Base-by-base conservation (phyloP, 2,113 vertebrate genomes). In the Myotis lucifugus region DNA sequence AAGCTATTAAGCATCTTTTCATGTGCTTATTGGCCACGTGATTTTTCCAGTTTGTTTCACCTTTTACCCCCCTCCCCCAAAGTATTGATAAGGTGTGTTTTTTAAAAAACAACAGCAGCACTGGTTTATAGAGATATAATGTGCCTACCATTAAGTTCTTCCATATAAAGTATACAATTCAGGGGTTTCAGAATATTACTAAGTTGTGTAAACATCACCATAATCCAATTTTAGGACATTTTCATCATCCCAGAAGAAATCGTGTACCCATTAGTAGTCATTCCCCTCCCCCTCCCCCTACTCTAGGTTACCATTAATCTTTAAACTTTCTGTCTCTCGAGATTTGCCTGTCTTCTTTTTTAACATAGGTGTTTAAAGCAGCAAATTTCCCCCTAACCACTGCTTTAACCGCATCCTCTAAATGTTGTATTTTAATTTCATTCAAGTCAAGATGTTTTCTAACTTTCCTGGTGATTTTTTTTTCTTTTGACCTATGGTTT, bases 241-340 rank as follows among this genome's bases (percentile, higher is more conserved):
- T 72, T 64, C 70, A 40, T 95, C 56, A 81, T 94, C 76, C 42
- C 56, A 15, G 54, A 88, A 73, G 85, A 88, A 88, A 82, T 8
- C 34, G 52, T 46, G 5, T 61, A 88, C 6, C 10, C 11, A 18
- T 83, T 83, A 83, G 17, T 12, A 52, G 56, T 69, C 40, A 21
- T 59, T 95, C 18, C 25, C 10, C 19, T 4, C 74, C 29, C 13
- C 74, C 32, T 88, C 23, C 29, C 50, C 1, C 34, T 59, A 74
- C 27, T 29, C 19, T 82, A 29, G 37, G 59, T 17, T 42, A 61
- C 25, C 32, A 34, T n/a, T 48, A 59, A 32, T 82, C 25, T 50
- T 77, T 76, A 32, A 32, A 7, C 19, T 56, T 91, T 78, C 42
- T 73, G 64, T 67, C 54, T 73, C 19, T 74, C 13, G 11, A n/a